Evolutionary conservation across 2,797 vertebrate species (phyloP), one percentile per base, ranked within the genome.

Genomic region (Epinephelus malabaricus): DNA sequence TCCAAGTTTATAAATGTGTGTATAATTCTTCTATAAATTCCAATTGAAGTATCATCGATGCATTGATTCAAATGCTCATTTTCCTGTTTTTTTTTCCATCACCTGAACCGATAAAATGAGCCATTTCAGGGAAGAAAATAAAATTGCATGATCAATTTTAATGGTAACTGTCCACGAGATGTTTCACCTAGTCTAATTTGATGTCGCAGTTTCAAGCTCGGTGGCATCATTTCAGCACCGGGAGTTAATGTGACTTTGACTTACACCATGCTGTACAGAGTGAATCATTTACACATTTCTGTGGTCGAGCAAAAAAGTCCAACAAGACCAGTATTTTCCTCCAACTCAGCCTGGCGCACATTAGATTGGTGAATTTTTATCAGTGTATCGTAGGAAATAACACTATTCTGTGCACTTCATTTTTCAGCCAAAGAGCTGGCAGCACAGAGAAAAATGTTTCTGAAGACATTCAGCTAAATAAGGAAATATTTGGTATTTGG

Each of bases 401-500:
- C 76, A 77, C 75, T 19, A 9, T 43, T 40, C 17, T 62, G 40
- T 56, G 58, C 30, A 12, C 14, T 53, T 73, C 13, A 43, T 72
- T 76, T 79, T 67, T 76, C 34, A 78, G 49, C 65, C 58, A 15
- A 15, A 61, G 51, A 69, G 69, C 63, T 4, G 55, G 58, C 30
- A 11, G 53, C 51, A 67, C 46, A 15, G 56, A 61, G 19, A 30
- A 72, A 73, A 77, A 49, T 38, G 49, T 30, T 63, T 77, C 47
- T 66, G 50, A 82, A 46, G 73, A 91, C 92, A 88, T 92, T 87
- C 89, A 84, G 89, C 63, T 78, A 67, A 45, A 61, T 49, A 63
- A 84, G 77, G 79, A 87, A 82, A 73, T 78, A 87, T 93, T 92
- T 91, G 88, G 86, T 92, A 62, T 87, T 76, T 84, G 23, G 77